Percentiles rank a stretch among this genome's conserved stretches.
Conservation (phyloP, 2,113 vertebrate genomes). For the Orthonyx spaldingii region DNA sequence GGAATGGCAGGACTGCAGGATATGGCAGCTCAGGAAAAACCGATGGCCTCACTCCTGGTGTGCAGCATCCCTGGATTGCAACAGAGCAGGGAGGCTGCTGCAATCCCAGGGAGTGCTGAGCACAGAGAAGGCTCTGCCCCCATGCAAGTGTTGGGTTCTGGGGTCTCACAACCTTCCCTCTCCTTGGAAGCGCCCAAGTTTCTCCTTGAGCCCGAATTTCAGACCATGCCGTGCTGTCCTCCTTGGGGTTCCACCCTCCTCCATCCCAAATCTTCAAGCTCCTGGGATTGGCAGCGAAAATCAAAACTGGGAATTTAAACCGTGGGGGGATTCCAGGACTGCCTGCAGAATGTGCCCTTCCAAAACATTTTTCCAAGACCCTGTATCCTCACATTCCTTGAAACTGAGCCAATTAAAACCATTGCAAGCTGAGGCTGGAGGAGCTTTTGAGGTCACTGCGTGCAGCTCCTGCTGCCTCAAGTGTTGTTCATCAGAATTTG, state of each 20-base stretch:
- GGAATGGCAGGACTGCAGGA: background rate
- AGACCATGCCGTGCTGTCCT: rapidly evolving
- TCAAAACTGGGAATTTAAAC: background rate
- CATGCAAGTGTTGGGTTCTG: rapidly evolving
- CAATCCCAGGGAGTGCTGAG: background rate
- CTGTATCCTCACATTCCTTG: background rate
- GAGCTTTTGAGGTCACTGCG: background rate
- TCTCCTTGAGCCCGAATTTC: background rate
- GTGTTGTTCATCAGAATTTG: background rate
- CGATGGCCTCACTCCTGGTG: background rate
- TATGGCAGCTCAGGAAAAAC: background rate
- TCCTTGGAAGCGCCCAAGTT: background rate
- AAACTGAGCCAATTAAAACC: background rate
- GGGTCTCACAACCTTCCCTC: background rate
- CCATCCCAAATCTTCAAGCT: background rate
- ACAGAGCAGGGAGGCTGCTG: background rate
- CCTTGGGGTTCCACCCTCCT: background rate
- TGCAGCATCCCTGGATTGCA: background rate
- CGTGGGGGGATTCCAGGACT: background rate
- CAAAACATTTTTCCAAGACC: background rate
- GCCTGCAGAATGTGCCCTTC: background rate
- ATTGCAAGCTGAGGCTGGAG: background rate
- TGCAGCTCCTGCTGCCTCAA: background rate
- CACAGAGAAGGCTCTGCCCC: rapidly evolving
- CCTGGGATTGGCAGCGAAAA: background rate